Base-by-base conservation (phyloP, 2,113 vertebrate genomes). In the Neolamprologus falcicula region DNA sequence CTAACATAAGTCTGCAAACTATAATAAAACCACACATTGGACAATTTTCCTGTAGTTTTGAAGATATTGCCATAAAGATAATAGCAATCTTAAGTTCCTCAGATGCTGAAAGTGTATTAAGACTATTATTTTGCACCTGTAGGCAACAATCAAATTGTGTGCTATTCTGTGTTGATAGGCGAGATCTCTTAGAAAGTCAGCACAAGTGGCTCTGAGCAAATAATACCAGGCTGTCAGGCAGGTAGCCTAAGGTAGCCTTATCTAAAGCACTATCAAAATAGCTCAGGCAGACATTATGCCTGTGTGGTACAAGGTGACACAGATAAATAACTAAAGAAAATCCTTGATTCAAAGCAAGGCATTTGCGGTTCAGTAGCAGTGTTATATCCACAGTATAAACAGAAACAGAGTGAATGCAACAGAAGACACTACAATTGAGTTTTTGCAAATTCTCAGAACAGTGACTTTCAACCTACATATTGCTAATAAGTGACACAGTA, bases 191-290 rank as follows among this genome's bases (percentile, higher is more conserved):
- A 73, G 37, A 26, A 40, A 73, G 37, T 73, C 68, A 73, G 21
- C 37, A 73, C n/a, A 71, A 73, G 68, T 26, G 68, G 21, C 68
- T 73, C 37, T 73, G 37, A 26, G 0, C 2, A 45, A 73, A 45
- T 26, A 26, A 73, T 16, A 73, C 0, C 37, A 26, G 13, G 7
- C 33, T n/a, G 2, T 6, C 12, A 16, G 0, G 37, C 21, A 45
- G 37, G 37, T 16, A 45, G 66, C 21, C 8, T 26, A 24, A 26
- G 59, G 59, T 63, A 9, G 21, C 11, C n/a, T 45, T 45, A 42
- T 73, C 37, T 73, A 42, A 17, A 45, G 37, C 66, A 26, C 37
- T 26, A 24, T 73, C 21, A 73, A 45, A 42, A 16, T 10, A 73
- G 13, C 66, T 24, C 8, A 42, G 66, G 37, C 66, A 42, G 66